A percentile compares a stretch with the other conserved stretches of the same genome.
These are phyloP conservation scores for Cryptus armator DNA, from an alignment of 2,888 invertebrate species.

Conservation along the genomic window DNA sequence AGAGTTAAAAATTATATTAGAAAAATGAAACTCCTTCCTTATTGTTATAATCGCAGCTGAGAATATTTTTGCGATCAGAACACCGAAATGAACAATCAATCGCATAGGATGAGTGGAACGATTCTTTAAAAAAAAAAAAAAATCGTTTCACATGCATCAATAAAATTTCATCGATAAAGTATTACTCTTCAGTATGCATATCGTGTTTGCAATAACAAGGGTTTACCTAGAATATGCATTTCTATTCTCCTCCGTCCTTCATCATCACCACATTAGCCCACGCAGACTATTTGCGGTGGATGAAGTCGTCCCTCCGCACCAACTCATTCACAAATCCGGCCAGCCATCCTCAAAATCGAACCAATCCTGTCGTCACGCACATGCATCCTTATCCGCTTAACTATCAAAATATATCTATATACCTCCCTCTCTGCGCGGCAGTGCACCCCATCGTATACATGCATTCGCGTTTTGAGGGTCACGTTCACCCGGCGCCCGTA, in stretches of 20 bases:
- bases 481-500: constrained; percentile 84
- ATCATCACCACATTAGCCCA: neutral
- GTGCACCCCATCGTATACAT: constrained; percentile 69
- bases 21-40: too few relatives aligned
- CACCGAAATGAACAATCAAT: too few relatives aligned
- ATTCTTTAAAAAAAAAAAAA: too few relatives aligned
- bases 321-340: constrained; percentile 34
- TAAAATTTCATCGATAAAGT: too few relatives aligned
- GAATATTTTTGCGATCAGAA: too few relatives aligned
- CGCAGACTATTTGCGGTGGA: neutral
- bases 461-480: constrained; percentile 84
- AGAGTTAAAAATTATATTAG: too few relatives aligned
- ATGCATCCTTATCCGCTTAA: constrained; percentile 17
- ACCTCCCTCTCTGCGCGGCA: constrained; percentile 28
- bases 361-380: constrained; percentile 11
- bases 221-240: neutral
- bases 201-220: too few relatives aligned
- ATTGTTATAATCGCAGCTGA: too few relatives aligned
- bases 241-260: neutral
- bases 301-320: neutral
- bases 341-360: constrained; percentile 13
- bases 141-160: too few relatives aligned
- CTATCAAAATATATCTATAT: constrained; percentile 22
- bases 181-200: too few relatives aligned
- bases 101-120: too few relatives aligned